Conservation (phyloP, 2,888 invertebrate species). For the Melanotus villosus region DNA sequence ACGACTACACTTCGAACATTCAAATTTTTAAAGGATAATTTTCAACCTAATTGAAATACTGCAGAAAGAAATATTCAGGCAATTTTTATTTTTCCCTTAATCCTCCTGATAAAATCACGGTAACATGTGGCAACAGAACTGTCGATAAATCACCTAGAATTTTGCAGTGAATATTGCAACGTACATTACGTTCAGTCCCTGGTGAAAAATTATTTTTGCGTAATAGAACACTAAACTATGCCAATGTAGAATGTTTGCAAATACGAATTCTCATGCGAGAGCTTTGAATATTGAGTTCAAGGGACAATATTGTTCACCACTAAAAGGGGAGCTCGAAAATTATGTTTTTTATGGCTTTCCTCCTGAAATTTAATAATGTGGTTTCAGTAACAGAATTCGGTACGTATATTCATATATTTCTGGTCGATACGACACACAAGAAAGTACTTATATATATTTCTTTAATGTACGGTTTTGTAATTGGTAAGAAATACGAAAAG, state of each 20-base stretch:
- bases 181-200: slow-evolving; percentile 10
- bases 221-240: slow-evolving; percentile 4
- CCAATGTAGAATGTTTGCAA: slow-evolving; percentile 1
- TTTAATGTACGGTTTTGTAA: no score
- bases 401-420: not conserved
- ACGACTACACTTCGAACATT: no score
- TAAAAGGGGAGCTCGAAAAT: not conserved
- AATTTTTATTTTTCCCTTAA: not conserved
- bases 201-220: slow-evolving; percentile 15
- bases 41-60: no score
- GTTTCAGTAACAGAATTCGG: not conserved
- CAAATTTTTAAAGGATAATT: no score
- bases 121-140: not conserved
- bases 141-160: not conserved
- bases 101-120: not conserved
- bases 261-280: slow-evolving; percentile 3
- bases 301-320: slow-evolving; percentile 1
- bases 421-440: no score
- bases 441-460: no score
- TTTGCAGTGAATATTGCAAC: not conserved
- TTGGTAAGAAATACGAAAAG: not conserved
- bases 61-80: not conserved
- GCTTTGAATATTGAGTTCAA: not conserved
- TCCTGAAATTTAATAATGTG: slow-evolving; percentile 12
- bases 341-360: not conserved